Evolutionary conservation across 2,797 vertebrate species (phyloP).

Genomic region (Mareca strepera): DNA sequence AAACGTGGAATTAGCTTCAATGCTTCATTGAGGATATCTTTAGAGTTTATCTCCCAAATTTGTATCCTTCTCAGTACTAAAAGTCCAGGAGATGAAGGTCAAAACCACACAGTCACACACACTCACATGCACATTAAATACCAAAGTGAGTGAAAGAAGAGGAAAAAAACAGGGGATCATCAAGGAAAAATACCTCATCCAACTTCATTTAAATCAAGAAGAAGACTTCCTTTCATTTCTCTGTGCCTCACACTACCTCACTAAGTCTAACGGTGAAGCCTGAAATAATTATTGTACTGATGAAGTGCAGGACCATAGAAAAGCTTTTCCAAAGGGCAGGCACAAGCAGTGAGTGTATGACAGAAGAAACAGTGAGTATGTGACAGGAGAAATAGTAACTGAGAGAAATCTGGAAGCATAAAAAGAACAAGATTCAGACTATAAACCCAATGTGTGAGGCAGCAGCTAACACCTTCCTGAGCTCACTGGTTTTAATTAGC

Average conservation of each 20-base stretch:
- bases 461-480: constrained; percentile 3
- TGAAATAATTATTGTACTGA: constrained; percentile 57
- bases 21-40: constrained; percentile 60
- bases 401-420: constrained; percentile 59
- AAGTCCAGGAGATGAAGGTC: constrained; percentile 7
- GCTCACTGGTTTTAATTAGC: constrained; percentile 34
- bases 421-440: constrained; percentile 49
- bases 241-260: neutral
- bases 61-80: constrained; percentile 33
- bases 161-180: neutral
- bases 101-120: constrained; percentile 20
- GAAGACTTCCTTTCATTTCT: constrained; percentile 21
- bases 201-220: neutral
- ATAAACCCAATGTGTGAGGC: constrained; percentile 52
- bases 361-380: constrained; percentile 56
- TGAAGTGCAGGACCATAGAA: constrained; percentile 54
- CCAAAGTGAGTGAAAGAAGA: constrained; percentile 28
- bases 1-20: constrained; percentile 61
- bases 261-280: constrained; percentile 17
- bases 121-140: neutral
- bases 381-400: constrained; percentile 68
- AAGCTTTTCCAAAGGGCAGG: constrained; percentile 30
- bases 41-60: constrained; percentile 55
- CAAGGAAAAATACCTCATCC: constrained; percentile 6
- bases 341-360: neutral